Conservation (phyloP, 2,113 vertebrate genomes). For the Lophius piscatorius region DNA sequence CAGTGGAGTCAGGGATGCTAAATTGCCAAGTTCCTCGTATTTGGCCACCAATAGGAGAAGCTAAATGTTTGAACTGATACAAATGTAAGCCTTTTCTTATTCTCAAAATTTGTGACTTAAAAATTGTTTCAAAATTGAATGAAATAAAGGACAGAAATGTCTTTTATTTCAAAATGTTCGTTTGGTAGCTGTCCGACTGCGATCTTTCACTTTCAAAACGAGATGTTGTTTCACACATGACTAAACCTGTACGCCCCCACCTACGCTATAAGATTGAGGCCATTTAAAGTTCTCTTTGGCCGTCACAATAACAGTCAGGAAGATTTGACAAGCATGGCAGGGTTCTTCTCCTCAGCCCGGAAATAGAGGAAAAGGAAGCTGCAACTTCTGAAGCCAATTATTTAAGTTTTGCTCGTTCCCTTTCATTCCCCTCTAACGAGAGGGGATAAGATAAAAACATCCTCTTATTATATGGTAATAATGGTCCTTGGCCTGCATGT, state of each 20-base stretch:
- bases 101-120: slow-evolving; percentile 42
- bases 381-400: slow-evolving; percentile 77
- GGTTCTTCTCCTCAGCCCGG: slow-evolving; percentile 62
- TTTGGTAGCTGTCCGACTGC: slow-evolving; percentile 57
- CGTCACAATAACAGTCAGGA: slow-evolving; percentile 65
- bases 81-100: slow-evolving; percentile 1
- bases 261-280: slow-evolving; percentile 62
- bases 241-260: slow-evolving; percentile 70
- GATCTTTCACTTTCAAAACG: slow-evolving; percentile 75
- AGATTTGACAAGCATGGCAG: slow-evolving; percentile 78
- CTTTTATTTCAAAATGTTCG: slow-evolving; percentile 53
- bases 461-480: slow-evolving; percentile 65
- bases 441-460: slow-evolving; percentile 52
- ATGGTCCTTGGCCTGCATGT: slow-evolving; percentile 36
- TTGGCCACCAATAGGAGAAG: too few species aligned
- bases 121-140: slow-evolving; percentile 9
- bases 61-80: too few species aligned
- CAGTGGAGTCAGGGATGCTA: too few species aligned
- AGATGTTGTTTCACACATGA: slow-evolving; percentile 75
- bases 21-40: too few species aligned
- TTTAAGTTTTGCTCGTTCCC: slow-evolving; percentile 68
- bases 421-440: slow-evolving; percentile 44
- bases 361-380: slow-evolving; percentile 64
- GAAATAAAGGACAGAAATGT: slow-evolving; percentile 32
- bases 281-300: slow-evolving; percentile 65